Conservation (phyloP, 1,140 invertebrate species). For the Pseudachorutes palmiensis region DNA sequence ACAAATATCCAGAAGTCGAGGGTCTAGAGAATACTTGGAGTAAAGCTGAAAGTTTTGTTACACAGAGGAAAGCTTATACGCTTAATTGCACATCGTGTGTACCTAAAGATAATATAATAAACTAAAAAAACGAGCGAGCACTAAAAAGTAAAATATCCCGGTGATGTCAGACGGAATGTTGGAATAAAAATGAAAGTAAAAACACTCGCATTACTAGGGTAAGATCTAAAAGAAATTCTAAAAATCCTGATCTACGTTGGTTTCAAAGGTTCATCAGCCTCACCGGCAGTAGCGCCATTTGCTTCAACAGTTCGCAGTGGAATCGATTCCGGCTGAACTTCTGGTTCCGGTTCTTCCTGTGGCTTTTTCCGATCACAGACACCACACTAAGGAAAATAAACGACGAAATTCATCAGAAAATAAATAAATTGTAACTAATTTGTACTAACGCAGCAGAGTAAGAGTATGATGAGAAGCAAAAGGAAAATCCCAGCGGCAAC, state of each 20-base stretch:
- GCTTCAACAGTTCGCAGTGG: neutral
- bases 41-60: neutral
- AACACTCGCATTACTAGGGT: neutral
- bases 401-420: neutral
- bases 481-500: constrained; percentile 10
- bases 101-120: neutral
- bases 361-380: constrained; percentile 11
- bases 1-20: neutral
- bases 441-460: constrained; percentile 7
- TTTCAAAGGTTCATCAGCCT: too few species aligned
- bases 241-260: too few species aligned
- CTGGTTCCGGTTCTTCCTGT: neutral
- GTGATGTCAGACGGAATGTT: too few species aligned
- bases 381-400: constrained; percentile 14
- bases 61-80: neutral
- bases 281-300: neutral
- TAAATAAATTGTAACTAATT: neutral
- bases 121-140: neutral
- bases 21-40: constrained; percentile 21
- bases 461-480: neutral
- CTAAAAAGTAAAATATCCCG: too few species aligned
- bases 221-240: neutral
- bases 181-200: neutral
- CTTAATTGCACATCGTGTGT: neutral
- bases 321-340: neutral